Conservation (phyloP, 2,888 invertebrate genomes). For the Conops quadrifasciatus region DNA sequence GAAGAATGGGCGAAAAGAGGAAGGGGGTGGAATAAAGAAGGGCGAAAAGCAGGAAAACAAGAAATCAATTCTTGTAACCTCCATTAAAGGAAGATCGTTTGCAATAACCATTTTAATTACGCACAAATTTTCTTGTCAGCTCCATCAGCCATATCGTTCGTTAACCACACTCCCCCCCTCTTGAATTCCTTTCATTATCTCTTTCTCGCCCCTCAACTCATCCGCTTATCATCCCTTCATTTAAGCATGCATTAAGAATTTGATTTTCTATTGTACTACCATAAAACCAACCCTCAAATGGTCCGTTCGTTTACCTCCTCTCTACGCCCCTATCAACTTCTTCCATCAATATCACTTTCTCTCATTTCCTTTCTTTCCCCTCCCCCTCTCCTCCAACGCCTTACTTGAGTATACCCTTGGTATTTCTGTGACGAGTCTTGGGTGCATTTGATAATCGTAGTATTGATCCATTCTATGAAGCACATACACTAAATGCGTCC, state of each 20-base stretch:
- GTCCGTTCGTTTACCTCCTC: background rate
- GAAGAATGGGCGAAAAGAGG: no score
- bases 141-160: no score
- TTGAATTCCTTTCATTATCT: background rate
- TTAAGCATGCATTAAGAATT: constrained; percentile 1
- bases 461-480: constrained; percentile 13
- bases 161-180: no score
- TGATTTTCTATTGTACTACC: background rate
- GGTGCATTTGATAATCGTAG: constrained; percentile 7
- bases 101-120: no score
- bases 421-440: background rate
- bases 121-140: no score
- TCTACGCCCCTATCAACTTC: background rate
- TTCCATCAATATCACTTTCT: background rate
- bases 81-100: no score
- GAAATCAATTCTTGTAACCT: no score
- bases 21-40: no score
- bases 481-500: background rate
- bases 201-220: background rate
- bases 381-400: background rate
- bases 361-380: background rate
- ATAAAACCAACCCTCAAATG: background rate
- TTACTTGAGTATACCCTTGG: background rate
- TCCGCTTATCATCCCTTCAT: background rate
- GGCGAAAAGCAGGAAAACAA: no score